Percentiles rank a stretch among this genome's conserved stretches.
Evolutionary conservation across 2,113 vertebrate genomes (phyloP).

Genomic region (Vireo altiloquus): DNA sequence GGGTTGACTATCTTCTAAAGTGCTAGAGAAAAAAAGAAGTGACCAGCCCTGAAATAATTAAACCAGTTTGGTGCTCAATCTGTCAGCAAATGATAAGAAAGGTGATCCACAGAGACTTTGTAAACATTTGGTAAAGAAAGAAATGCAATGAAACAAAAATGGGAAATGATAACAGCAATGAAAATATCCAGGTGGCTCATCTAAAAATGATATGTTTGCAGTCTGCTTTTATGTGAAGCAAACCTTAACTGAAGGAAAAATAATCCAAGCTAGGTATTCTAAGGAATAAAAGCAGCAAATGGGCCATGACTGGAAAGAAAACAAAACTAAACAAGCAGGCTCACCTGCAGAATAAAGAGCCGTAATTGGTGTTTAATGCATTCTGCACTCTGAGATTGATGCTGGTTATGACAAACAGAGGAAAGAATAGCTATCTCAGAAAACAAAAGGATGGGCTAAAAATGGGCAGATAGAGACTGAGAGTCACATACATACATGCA

Average conservation of each 20-base stretch:
- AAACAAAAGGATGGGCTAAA: background rate
- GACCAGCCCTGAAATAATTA: background rate
- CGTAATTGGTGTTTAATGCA: background rate
- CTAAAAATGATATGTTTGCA: constrained; percentile 37
- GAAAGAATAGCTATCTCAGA: background rate
- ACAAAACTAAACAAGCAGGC: background rate
- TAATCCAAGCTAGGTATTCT: background rate
- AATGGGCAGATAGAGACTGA: background rate
- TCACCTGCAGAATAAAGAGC: constrained; percentile 17
- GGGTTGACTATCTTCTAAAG: background rate
- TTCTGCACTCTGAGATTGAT: background rate
- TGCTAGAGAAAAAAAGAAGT: background rate
- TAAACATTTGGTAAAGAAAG: constrained; percentile 1
- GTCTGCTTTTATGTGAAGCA: constrained; percentile 6
- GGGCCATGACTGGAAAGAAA: constrained; percentile 1
- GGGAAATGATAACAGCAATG: background rate
- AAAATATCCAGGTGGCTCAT: constrained; percentile 49
- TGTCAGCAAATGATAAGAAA: background rate
- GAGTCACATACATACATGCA: background rate
- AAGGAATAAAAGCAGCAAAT: constrained; percentile 21
- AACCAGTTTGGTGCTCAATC: background rate
- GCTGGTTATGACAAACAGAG: background rate
- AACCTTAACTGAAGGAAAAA: constrained; percentile 10
- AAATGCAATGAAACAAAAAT: background rate
- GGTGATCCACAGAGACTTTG: background rate